These are phyloP conservation scores for Cottus gobio DNA, from an alignment of 2,113 vertebrate species.

Conservation along the genomic window DNA sequence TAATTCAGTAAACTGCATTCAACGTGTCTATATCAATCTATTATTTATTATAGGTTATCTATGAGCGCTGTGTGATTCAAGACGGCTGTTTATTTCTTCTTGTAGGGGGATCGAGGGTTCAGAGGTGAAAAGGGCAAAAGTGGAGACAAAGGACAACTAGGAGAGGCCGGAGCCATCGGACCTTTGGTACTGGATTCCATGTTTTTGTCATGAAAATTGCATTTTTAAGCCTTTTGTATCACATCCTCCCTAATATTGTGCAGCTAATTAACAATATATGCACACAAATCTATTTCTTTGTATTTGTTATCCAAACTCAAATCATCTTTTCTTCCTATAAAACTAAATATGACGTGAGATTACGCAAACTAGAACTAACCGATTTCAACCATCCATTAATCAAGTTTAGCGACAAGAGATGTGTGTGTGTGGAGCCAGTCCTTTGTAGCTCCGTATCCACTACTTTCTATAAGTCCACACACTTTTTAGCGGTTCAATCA, in stretches of 20 bases:
- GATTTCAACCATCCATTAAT: too few relatives aligned
- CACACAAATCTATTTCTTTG: not conserved
- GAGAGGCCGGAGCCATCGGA: conserved; percentile 84
- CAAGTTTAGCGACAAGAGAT: too few relatives aligned
- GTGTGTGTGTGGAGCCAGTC: too few relatives aligned
- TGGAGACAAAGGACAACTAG: conserved; percentile 86
- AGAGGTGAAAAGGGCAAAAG: conserved; percentile 84
- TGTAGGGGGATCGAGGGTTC: conserved; percentile 87
- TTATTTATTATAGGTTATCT: not conserved
- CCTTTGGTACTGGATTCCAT: conserved; percentile 70
- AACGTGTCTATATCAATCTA: not conserved
- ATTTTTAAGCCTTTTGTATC: not conserved
- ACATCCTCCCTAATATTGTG: not conserved
- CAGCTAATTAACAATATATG: not conserved
- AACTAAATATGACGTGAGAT: too few relatives aligned
- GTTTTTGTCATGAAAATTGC: not conserved
- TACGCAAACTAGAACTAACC: too few relatives aligned
- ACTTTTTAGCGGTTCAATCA: too few relatives aligned
- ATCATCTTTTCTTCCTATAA: too few relatives aligned
- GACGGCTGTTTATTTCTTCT: not conserved
- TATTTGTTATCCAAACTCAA: not conserved
- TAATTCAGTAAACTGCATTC: not conserved
- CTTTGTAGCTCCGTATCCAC: too few relatives aligned
- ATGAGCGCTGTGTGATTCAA: not conserved
- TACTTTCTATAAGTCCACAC: too few relatives aligned